Base-by-base conservation (phyloP, 2,797 vertebrate species). In the Margarornis squamiger region DNA sequence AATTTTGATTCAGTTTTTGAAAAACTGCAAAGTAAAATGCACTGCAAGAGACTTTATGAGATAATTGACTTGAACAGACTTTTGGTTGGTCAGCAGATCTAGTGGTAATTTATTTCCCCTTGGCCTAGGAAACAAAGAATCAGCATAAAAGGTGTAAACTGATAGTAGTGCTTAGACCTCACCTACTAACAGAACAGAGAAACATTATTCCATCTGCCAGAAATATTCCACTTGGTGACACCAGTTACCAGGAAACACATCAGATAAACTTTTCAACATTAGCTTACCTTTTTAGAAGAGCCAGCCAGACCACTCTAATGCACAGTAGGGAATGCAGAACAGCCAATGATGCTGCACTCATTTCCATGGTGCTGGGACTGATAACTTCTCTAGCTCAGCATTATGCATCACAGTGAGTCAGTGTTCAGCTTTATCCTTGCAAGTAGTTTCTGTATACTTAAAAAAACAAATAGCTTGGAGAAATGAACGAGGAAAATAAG, bases 141-240 rank as follows among this genome's bases (percentile, higher is more conserved):
- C 94, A 93, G 83, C 88, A 95, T 38, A 82, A 90, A 92, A 88
- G 30, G 38, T 61, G 34, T 61, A 86, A 92, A 57, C 51, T 43
- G 59, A 71, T 43, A 82, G 74, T 24, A 86, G 19, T 15, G 30
- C 52, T 90, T 57, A 76, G 45, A 81, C 26, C 39, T 80, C 63
- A 79, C 57, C 71, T 86, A 48, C 43, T 78, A 77, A 78, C 24
- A 61, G 49, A 79, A 70, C 21, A 79, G 39, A 71, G 71, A 65
- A 82, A 89, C 8, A 6, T 17, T 45, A 38, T 48, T 74, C 20
- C 6, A 7, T n/a, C 38, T 70, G 85, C 59, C 85, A 77, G 61
- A 82, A 85, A 61, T 22, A 68, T 46, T 91, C 76, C 19, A 81
- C 14, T 7, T 49, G 13, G 55, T 81, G 63, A 87, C 52, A 82